A percentile compares a stretch with the other conserved stretches of the same genome.
These are phyloP conservation scores for Apantesis nais DNA, from an alignment of 2,888 invertebrate species.

Conservation along the genomic window DNA sequence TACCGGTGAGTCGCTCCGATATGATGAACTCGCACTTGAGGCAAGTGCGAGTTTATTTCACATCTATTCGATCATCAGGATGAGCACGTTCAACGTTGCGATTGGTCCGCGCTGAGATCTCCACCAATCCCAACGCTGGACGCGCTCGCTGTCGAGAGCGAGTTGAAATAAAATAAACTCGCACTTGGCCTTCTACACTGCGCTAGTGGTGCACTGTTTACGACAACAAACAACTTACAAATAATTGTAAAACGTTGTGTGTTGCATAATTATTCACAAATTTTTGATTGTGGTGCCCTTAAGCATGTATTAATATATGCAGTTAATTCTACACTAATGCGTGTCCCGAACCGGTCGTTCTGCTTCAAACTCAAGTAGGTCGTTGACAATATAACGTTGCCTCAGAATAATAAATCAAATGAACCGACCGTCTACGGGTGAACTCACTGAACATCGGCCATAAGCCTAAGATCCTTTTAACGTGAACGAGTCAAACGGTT, in stretches of 20 bases:
- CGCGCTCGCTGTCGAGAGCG: no score
- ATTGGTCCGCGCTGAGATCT: no score
- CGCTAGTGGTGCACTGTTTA: no score
- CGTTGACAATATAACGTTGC: neutral
- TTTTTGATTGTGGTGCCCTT: neutral
- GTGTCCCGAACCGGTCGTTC: constrained; percentile 6
- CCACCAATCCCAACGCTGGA: no score
- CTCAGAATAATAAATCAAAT: constrained; percentile 8
- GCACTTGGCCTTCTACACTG: no score
- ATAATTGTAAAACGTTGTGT: neutral
- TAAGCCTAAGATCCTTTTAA: neutral
- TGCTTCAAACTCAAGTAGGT: constrained; percentile 7
- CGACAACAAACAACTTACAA: neutral
- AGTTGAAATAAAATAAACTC: no score
- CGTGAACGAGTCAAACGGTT: neutral
- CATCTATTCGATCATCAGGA: no score
- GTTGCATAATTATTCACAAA: neutral
- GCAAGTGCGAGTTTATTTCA: no score
- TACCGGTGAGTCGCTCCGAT: no score
- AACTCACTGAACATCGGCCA: neutral
- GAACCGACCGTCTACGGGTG: neutral
- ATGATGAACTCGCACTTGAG: no score
- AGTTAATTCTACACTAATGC: neutral
- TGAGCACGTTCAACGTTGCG: no score
- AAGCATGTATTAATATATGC: neutral